Conservation (phyloP, 2,888 invertebrate genomes). For the Pherbina coryleti region DNA sequence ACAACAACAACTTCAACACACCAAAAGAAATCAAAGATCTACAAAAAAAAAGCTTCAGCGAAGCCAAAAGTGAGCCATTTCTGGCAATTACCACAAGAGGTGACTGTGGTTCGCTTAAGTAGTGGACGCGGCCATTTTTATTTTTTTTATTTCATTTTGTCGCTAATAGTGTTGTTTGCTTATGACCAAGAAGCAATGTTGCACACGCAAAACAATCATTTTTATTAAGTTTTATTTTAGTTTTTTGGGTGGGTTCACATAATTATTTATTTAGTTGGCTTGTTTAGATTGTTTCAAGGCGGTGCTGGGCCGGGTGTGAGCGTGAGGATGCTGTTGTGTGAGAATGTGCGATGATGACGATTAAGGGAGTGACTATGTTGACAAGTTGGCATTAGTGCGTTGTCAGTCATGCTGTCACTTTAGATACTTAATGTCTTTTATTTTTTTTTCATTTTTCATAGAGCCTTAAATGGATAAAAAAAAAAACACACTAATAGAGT, state of each 20-base stretch:
- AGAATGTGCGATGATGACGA: too few species aligned
- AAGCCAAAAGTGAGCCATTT: not conserved
- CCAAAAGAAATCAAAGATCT: slow-evolving; percentile 2
- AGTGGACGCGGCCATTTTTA: not conserved
- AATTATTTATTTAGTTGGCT: not conserved
- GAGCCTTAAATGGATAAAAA: too few species aligned
- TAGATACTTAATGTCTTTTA: slow-evolving; percentile 17
- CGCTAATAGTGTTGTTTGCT: too few species aligned
- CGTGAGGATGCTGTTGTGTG: too few species aligned
- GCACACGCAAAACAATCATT: slow-evolving; percentile 1
- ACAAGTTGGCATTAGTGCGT: not conserved
- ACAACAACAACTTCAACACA: not conserved
- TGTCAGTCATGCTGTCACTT: slow-evolving; percentile 11
- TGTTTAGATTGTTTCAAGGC: not conserved
- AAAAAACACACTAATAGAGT: too few species aligned
- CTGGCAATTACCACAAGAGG: not conserved
- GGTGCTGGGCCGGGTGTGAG: too few species aligned
- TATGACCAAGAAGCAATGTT: not conserved
- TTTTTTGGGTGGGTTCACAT: not conserved
- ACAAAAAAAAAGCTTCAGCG: not conserved
- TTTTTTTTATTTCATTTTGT: not conserved
- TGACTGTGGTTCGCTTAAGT: too few species aligned
- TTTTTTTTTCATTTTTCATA: too few species aligned
- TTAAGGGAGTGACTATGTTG: not conserved
- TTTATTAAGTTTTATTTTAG: not conserved